phyloP scores from a whole-genome alignment of 2,113 vertebrate species.

The Anhinga rufa region DNA sequence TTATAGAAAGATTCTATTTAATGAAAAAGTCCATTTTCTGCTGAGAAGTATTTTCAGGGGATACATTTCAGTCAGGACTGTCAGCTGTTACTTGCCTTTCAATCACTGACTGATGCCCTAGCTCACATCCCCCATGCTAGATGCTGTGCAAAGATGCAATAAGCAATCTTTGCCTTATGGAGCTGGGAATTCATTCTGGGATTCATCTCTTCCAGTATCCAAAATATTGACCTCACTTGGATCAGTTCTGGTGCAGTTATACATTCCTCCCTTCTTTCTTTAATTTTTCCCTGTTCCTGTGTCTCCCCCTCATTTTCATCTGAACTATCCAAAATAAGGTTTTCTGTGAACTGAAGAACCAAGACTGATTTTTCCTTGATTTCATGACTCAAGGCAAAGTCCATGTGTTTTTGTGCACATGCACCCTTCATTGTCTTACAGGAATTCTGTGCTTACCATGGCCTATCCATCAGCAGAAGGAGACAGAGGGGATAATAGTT shows the following conservation, averaged over 20 bases:
- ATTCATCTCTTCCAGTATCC: not conserved
- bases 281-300: not conserved
- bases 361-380: not conserved
- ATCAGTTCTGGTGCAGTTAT: not conserved
- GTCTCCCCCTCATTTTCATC: not conserved
- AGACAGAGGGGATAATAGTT: not conserved
- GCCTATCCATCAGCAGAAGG: not conserved
- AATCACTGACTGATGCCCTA: not conserved
- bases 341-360: not conserved
- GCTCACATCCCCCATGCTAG: not conserved
- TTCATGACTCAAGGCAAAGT: not conserved
- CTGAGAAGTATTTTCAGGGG: not conserved
- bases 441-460: not conserved
- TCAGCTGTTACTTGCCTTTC: not conserved
- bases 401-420: not conserved
- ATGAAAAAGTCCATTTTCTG: not conserved
- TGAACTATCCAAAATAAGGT: not conserved
- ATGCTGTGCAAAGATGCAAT: not conserved
- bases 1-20: not conserved
- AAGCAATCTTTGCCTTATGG: not conserved
- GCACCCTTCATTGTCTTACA: not conserved
- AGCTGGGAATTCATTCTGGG: not conserved
- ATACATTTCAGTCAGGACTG: not conserved
- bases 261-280: not conserved
- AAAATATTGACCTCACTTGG: not conserved